Base-by-base conservation (phyloP, 2,888 invertebrate species). In the Acanthosepion pharaonis region DNA sequence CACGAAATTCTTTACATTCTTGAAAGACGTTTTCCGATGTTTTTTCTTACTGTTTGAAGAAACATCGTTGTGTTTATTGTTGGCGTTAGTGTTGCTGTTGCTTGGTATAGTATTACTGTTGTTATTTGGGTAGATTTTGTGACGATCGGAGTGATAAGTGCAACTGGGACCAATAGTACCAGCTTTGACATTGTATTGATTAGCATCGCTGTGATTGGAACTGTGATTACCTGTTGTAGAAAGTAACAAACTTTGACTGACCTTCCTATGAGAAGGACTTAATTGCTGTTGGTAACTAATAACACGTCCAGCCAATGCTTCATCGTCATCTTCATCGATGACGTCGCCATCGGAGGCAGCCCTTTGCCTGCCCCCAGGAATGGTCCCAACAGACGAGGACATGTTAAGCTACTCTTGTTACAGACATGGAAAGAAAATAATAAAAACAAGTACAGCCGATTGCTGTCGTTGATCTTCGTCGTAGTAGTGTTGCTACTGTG, bases 341-440 rank as follows among this genome's bases (percentile, higher is more conserved):
- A 96, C 95, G 95, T 96, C 96, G 49, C 96, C 96, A 94, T 96
- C 96, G 94, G 96, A 96, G 92, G 95, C 95, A 94, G 96, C 95
- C 94, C 96, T 95, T 94, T 96, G 96, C 95, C 96, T 96, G 94
- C 96, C 96, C 64, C 96, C 96, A 94, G 96, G 96, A 92, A 96
- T 96, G 94, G 95, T 95, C 92, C 95, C 91, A 53, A 93, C 49
- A 53, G n/a, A 92, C n/a, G 92, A n/a, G 91, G 64, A 94, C 42
- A 78, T 78, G n/a, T 78, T 78, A 78, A 78, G n/a, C n/a, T n/a
- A 33, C n/a, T 33, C 78, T 28, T 33, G 49, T 94, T 94, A 94
- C 6, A 55, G 59, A n/a, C 49, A 94, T 48, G 48, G 78, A 91
- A 94, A 91, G 11, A 28, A 91, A 94, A 78, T n/a, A 33, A 11